Conservation (phyloP, 92 coral and sea anemone species). For the Zoanthus solanderi region DNA sequence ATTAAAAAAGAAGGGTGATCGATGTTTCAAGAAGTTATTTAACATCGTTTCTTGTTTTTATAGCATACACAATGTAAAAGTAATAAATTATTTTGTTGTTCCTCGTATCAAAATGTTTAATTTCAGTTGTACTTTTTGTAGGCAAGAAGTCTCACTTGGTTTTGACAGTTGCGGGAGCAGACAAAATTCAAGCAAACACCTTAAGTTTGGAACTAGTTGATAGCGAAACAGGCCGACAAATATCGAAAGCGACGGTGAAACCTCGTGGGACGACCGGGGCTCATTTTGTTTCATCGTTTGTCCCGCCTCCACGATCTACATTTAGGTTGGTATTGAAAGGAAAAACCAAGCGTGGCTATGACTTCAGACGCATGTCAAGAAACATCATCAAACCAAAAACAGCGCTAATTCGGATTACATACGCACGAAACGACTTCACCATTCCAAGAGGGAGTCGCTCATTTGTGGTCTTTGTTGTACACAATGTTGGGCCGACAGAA, state of each 20-base stretch:
- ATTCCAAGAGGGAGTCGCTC: slow-evolving; percentile 67
- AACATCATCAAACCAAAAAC: slow-evolving; percentile 66
- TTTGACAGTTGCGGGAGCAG: slow-evolving; percentile 79
- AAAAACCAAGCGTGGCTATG: slow-evolving; percentile 68
- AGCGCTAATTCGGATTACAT: slow-evolving; percentile 69
- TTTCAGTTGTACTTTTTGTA: not conserved
- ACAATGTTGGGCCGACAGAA: slow-evolving; percentile 82
- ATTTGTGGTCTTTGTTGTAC: slow-evolving; percentile 67
- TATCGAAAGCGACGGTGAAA: slow-evolving; percentile 51
- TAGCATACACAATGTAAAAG: too few relatives aligned
- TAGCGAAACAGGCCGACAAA: slow-evolving; percentile 38
- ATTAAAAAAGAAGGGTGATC: too few relatives aligned
- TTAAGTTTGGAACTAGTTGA: slow-evolving; percentile 69
- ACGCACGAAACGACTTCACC: slow-evolving; percentile 78
- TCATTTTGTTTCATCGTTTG: slow-evolving; percentile 74
- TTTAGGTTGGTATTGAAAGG: slow-evolving; percentile 80
- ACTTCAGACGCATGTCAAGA: slow-evolving; percentile 70
- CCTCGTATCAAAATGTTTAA: too few relatives aligned
- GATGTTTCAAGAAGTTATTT: too few relatives aligned
- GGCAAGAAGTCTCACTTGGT: slow-evolving; percentile 70
- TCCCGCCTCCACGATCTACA: slow-evolving; percentile 68
- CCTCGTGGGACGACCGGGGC: slow-evolving; percentile 70
- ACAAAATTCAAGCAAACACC: slow-evolving; percentile 49
- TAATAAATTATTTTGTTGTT: too few relatives aligned
- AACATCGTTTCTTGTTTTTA: too few relatives aligned